A percentile compares a stretch with the other conserved stretches of the same genome.
Evolutionary conservation across 1,140 invertebrate species (phyloP).

Genomic region (Lordiphosa clarofinis): DNA sequence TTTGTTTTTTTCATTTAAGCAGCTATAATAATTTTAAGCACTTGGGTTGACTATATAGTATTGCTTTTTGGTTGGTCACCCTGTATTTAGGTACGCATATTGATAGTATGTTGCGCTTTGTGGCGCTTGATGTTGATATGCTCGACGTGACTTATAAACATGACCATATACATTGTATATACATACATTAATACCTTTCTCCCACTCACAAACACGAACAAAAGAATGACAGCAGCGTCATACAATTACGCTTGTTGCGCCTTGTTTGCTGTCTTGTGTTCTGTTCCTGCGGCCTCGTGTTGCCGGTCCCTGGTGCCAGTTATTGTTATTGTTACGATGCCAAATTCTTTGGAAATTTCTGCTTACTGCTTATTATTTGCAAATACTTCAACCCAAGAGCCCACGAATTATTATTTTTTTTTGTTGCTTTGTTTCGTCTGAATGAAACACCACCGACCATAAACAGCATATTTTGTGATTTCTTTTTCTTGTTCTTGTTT

Average conservation of each 20-base stretch:
- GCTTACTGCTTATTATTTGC: slow-evolving; percentile 46
- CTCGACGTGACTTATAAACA: slow-evolving; percentile 47
- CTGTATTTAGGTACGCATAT: slow-evolving; percentile 22
- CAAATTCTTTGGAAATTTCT: slow-evolving; percentile 51
- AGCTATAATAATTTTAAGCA: no score
- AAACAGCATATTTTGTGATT: not conserved
- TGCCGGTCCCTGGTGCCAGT: slow-evolving; percentile 7
- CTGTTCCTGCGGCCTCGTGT: slow-evolving; percentile 23
- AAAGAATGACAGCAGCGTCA: slow-evolving; percentile 32
- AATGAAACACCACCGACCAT: no score
- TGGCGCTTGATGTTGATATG: slow-evolving; percentile 61
- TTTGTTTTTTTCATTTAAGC: no score
- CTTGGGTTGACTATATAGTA: no score
- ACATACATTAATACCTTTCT: slow-evolving; percentile 7
- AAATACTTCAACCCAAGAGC: slow-evolving; percentile 45
- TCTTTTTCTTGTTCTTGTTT: not conserved
- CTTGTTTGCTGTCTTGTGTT: slow-evolving; percentile 34
- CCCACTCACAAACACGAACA: slow-evolving; percentile 15
- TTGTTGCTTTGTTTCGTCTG: slow-evolving; percentile 6
- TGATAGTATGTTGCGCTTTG: slow-evolving; percentile 44
- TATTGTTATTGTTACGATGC: slow-evolving; percentile 45
- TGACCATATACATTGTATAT: no score
- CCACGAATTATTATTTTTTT: slow-evolving; percentile 21
- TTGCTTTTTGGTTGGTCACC: no score
- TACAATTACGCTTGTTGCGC: slow-evolving; percentile 51